Conservation (phyloP, 2,888 invertebrate species). For the Diaperis boleti region DNA sequence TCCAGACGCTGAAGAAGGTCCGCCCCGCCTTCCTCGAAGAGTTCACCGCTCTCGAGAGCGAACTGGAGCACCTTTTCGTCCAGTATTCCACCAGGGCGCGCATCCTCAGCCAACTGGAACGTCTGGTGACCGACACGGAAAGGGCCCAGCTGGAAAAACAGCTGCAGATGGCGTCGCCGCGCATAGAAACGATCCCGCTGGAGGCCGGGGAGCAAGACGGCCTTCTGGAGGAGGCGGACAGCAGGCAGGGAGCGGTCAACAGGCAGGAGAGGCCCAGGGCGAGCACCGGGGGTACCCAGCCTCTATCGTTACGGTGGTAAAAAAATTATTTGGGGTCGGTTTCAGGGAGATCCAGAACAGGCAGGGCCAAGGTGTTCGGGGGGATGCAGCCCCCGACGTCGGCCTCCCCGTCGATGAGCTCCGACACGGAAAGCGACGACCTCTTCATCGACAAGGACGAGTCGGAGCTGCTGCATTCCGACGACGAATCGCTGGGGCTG, state of each 20-base stretch:
- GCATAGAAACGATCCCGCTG: conserved; percentile 69
- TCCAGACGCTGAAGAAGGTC: conserved; percentile 94
- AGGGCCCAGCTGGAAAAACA: conserved; percentile 82
- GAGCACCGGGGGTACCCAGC: conserved; percentile 72
- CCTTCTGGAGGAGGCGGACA: conserved; percentile 52
- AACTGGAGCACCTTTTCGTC: conserved; percentile 86
- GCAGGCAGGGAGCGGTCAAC: not conserved
- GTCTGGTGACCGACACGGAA: conserved; percentile 86
- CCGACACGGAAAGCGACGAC: conserved; percentile 63
- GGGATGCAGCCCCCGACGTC: conserved; percentile 59
- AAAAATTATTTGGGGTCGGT: no score
- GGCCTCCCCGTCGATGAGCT: conserved; percentile 60
- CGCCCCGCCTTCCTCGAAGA: conserved; percentile 98
- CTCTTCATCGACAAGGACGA: conserved; percentile 64
- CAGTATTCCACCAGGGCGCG: conserved; percentile 90
- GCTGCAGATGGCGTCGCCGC: conserved; percentile 71
- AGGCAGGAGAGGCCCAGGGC: conserved; percentile 68
- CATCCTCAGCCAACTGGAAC: conserved; percentile 89
- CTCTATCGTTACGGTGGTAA: not conserved
- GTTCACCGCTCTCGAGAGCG: conserved; percentile 88
- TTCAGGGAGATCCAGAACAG: conserved; percentile 44
- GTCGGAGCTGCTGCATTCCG: conserved; percentile 63
- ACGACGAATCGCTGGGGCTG: conserved; percentile 63
- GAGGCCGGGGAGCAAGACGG: conserved; percentile 53
- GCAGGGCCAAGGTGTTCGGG: conserved; percentile 53